Base-by-base conservation (phyloP, 2,113 vertebrate genomes). In the Psittacus erithacus region DNA sequence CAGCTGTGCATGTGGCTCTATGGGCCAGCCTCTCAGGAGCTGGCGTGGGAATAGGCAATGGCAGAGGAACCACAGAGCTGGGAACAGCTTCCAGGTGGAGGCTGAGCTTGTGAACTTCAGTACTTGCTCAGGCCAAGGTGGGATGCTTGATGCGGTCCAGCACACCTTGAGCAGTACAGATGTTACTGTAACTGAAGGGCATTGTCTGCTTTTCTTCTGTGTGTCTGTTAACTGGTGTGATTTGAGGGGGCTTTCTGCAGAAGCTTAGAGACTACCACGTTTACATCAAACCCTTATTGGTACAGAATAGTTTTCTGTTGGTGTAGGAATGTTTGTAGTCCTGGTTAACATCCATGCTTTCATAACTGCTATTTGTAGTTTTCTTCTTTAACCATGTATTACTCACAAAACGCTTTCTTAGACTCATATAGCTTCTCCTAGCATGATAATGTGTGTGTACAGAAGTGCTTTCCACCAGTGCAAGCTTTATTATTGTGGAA, bases 101-200 rank as follows among this genome's bases (percentile, higher is more conserved):
- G 14, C 41, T 23, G 63, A 14, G 20, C 38, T 11, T 6, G 46
- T 11, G 2, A 38, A 14, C 39, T 23, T 18, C 3, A 3, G 7
- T 24, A 3, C 46, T 12, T 4, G 1, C 39, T 31, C 19, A 1
- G 3, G 41, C 6, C 5, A 17, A 59, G 50, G 43, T 23, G 64
- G 47, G 17, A 5, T 11, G 1, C 53, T 22, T 9, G 14, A 10
- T 12, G 59, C 5, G n/a, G 46, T 23, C 57, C 75, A 7, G 0
- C 3, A 4, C 1, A 3, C 49, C 71, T 24, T 14, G 7, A 38
- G 53, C 43, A 0, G 8, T 52, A 8, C 2, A 14, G 33, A 3
- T 25, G 38, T 4, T 14, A 0, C 4, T 62, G 3, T 4, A 2
- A 43, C 19, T n/a, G 23, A 14, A 55, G 43, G 24, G 35, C 8